Base-by-base conservation (phyloP, 2,797 vertebrate species). In the Orientallactaga sibirica region DNA sequence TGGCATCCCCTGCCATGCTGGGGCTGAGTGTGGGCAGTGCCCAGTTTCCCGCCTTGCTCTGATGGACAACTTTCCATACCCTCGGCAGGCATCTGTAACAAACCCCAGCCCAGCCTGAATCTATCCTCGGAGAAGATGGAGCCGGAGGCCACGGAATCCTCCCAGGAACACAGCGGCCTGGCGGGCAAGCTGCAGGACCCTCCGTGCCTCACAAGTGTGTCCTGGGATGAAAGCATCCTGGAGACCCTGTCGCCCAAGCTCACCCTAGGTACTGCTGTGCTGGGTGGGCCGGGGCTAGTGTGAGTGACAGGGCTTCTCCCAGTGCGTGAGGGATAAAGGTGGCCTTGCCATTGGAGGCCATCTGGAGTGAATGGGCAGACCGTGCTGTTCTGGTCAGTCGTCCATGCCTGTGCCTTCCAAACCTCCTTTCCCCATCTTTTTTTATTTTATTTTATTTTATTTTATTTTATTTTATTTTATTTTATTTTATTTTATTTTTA, bases 201-300 rank as follows among this genome's bases (percentile, higher is more conserved):
- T 7, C 92, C 98, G 79, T 97, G 95, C 6, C 97, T 97, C 82
- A 97, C 97, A 48, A 96, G 98, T 74, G 99, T 98, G 98, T 98
- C 99, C 96, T 90, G 99, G 97, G 99, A 99, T 8, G 97, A 99
- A 70, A 95, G 98, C 52, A 96, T 98, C n/a, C 97, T 98, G 81
- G 96, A 98, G 77, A 98, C 87, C 27, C 95, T 99, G 24, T 99
- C 99, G 0, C 98, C 98, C 1, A 92, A 95, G 6, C 98, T 99
- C 82, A 98, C 97, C 70, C 98, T 97, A 98, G 99, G 99, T 99
- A 97, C 48, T 0, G 10, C 29, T 20, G n/a, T 0, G 18, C 7
- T 0, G 41, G 55, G 37, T 1, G 12, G 41, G 41, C 11, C 25
- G 0, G 5, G 41, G 15, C 8, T 4, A n/a, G 9, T 48, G 48